phyloP scores from a whole-genome alignment of 2,888 invertebrate genomes.

The Eupithecia tripunctaria region DNA sequence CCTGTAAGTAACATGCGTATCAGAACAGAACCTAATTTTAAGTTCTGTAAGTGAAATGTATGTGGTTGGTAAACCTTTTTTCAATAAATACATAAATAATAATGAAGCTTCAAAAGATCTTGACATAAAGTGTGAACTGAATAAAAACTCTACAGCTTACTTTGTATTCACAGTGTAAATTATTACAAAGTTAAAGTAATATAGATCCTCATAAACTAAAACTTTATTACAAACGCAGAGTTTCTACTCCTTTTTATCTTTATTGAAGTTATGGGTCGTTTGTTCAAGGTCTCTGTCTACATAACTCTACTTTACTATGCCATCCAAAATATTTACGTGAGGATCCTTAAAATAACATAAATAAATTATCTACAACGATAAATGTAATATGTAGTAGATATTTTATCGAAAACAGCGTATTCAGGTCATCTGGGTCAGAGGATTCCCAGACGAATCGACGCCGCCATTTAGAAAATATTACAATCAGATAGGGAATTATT shows the following conservation, averaged over 20 bases:
- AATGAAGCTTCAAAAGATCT: background rate
- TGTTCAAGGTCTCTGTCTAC: background rate
- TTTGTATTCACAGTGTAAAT: background rate
- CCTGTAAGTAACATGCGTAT: too few relatives aligned
- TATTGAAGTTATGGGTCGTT: background rate
- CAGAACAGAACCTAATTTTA: too few relatives aligned
- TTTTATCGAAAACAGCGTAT: background rate
- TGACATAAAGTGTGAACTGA: background rate
- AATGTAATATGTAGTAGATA: background rate
- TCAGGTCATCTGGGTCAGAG: slow-evolving; percentile 9
- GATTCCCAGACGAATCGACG: slow-evolving; percentile 21
- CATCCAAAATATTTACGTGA: background rate
- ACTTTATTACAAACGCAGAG: background rate
- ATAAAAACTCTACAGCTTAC: background rate
- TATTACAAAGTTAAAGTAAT: background rate
- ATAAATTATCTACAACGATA: background rate
- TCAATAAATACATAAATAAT: too few relatives aligned
- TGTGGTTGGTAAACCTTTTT: too few relatives aligned
- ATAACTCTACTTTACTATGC: background rate
- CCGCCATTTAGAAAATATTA: slow-evolving; percentile 7
- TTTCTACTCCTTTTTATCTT: background rate
- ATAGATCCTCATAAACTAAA: background rate
- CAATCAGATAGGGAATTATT: background rate
- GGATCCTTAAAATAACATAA: background rate
- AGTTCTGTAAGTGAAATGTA: too few relatives aligned